phyloP scores from a whole-genome alignment of 2,797 vertebrate genomes.

The Gouania willdenowi region DNA sequence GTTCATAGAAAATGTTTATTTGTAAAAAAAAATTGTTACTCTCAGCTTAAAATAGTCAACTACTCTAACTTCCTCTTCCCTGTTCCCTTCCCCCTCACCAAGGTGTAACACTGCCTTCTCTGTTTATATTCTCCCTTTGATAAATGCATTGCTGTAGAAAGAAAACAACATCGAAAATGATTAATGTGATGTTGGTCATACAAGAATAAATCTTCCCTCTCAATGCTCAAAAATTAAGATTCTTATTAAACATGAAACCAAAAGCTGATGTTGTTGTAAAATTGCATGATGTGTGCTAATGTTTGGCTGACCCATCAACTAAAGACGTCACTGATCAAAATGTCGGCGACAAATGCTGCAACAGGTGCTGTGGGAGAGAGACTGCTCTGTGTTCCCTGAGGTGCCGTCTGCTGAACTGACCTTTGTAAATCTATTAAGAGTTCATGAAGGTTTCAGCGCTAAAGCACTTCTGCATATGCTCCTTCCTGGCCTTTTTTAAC shows the following conservation, averaged over 20 bases:
- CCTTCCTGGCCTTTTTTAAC: conserved; percentile 4
- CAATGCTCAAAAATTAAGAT: no score
- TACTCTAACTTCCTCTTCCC: no score
- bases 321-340: conserved; percentile 24
- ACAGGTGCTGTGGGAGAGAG: conserved; percentile 60
- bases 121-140: no score
- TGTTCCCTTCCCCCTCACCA: no score
- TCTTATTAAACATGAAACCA: no score
- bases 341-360: conserved; percentile 52
- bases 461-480: conserved; percentile 58
- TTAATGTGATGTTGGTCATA: background rate
- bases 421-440: conserved; percentile 62
- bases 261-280: background rate
- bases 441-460: conserved; percentile 44
- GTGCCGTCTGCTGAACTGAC: conserved; percentile 55
- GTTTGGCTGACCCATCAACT: conserved; percentile 3
- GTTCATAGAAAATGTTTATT: no score
- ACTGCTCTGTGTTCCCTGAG: conserved; percentile 45
- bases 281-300: background rate
- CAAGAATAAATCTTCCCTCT: no score
- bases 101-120: no score
- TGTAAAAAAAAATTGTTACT: no score
- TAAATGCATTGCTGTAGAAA: no score
- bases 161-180: no score
- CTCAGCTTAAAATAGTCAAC: no score